Evolutionary conservation across 2,797 vertebrate genomes (phyloP).

Genomic region (Hydrophis major): DNA sequence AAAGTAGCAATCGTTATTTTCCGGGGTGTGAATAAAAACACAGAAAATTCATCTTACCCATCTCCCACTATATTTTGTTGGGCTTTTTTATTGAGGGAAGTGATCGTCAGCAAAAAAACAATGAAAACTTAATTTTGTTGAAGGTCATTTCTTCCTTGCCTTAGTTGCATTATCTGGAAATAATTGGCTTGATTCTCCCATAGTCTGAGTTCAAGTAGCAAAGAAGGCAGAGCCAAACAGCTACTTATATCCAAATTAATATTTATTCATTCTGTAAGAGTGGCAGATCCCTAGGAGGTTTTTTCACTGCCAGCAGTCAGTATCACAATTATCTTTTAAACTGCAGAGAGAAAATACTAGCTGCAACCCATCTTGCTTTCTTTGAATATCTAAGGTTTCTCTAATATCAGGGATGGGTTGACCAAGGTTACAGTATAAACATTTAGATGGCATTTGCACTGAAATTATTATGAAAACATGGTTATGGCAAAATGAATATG

Average conservation of each 20-base stretch:
- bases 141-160: neutral
- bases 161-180: constrained; percentile 18
- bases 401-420: neutral
- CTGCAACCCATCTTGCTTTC: neutral
- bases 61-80: constrained; percentile 16
- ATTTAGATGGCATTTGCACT: neutral
- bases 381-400: neutral
- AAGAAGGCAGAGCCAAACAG: constrained; percentile 37
- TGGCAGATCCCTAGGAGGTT: constrained; percentile 7
- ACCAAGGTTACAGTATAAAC: neutral
- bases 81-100: constrained; percentile 28
- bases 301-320: constrained; percentile 40
- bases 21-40: constrained; percentile 29
- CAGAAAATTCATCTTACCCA: neutral
- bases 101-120: constrained; percentile 29
- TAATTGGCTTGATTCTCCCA: constrained; percentile 36
- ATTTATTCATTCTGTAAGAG: constrained; percentile 42
- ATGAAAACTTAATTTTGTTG: constrained; percentile 37
- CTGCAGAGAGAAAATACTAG: constrained; percentile 31
- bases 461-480: neutral
- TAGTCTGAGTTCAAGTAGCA: constrained; percentile 31
- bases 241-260: constrained; percentile 30
- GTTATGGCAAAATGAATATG: neutral
- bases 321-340: constrained; percentile 32
- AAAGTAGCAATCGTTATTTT: constrained; percentile 9